A percentile compares a stretch with the other conserved stretches of the same genome.
Evolutionary conservation across 1,140 invertebrate species (phyloP).

Genomic region (Myzus persicae): DNA sequence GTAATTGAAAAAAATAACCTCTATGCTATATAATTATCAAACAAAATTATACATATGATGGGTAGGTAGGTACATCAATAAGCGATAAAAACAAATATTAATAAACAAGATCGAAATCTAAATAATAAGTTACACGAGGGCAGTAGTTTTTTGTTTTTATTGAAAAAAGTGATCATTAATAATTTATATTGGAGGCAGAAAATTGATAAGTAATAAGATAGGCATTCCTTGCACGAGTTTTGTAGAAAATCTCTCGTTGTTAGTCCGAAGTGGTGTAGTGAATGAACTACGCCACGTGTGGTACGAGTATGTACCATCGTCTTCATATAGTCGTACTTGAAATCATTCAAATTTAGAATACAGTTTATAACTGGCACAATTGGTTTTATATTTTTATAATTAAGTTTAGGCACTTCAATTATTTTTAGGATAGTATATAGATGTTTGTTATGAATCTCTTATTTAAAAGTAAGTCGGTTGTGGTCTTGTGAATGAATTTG

Average conservation of each 20-base stretch:
- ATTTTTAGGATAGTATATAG: not conserved
- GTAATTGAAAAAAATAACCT: constrained; percentile 19
- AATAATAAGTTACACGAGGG: constrained; percentile 1
- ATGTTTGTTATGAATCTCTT: not conserved
- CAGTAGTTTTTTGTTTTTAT: not conserved
- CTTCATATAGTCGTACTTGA: not conserved
- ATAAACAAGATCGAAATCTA: constrained; percentile 14
- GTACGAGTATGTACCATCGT: not conserved
- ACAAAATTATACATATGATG: not conserved
- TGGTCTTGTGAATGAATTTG: not conserved
- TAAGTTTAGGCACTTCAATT: not conserved
- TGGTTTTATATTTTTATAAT: not conserved
- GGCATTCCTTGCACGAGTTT: not conserved
- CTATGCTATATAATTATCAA: not conserved
- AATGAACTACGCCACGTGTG: not conserved
- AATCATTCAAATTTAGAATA: not conserved
- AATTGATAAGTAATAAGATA: constrained; percentile 19
- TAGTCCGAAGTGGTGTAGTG: not conserved
- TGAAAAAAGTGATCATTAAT: constrained; percentile 2
- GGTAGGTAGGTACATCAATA: not conserved
- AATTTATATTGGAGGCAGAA: not conserved
- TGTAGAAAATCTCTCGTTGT: not conserved
- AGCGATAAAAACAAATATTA: constrained; percentile 32
- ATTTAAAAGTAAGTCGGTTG: not conserved
- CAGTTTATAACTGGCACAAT: not conserved